Conservation (phyloP, 2,113 vertebrate species). For the Hyla sarda region DNA sequence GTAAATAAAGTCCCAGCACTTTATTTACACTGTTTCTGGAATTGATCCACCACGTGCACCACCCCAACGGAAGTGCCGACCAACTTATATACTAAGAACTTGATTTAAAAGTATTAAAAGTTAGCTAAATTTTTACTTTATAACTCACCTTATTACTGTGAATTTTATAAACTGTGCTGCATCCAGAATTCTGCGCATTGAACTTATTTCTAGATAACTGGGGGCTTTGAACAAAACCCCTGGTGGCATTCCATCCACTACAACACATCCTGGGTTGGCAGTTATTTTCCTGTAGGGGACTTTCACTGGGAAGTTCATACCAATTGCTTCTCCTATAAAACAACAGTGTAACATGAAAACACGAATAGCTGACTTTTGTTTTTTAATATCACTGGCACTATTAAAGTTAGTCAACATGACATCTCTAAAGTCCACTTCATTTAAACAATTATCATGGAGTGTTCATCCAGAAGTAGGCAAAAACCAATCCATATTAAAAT, state of each 20-base stretch:
- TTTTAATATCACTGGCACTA: background rate
- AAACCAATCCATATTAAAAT: too few species aligned
- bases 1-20: too few species aligned
- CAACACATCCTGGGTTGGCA: conserved; percentile 77
- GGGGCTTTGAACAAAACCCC: conserved; percentile 80
- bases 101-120: too few species aligned
- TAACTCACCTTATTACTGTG: conserved; percentile 74
- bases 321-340: conserved; percentile 77
- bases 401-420: background rate
- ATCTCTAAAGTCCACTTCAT: background rate
- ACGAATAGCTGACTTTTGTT: background rate
- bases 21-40: too few species aligned
- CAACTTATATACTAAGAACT: too few species aligned
- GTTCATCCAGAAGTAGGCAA: background rate
- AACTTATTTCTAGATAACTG: conserved; percentile 79
- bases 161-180: conserved; percentile 79
- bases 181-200: conserved; percentile 80
- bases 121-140: too few species aligned
- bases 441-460: background rate
- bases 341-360: background rate
- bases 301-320: conserved; percentile 79
- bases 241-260: conserved; percentile 80
- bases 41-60: too few species aligned
- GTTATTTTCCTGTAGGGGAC: conserved; percentile 82
- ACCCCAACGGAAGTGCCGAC: too few species aligned